Conservation (phyloP, 1,140 invertebrate genomes). For the Nasonia giraulti region DNA sequence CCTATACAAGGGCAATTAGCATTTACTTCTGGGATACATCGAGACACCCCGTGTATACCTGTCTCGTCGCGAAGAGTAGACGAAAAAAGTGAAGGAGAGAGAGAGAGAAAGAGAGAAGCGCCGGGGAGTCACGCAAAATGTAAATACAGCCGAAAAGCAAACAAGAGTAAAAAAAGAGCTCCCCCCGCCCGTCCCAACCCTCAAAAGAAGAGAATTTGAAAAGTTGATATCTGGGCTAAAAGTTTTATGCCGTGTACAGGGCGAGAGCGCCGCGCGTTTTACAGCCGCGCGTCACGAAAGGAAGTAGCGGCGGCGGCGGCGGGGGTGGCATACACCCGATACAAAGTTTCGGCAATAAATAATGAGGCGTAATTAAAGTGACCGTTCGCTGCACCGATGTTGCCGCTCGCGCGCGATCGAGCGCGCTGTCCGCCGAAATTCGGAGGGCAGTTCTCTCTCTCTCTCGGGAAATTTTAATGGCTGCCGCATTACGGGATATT, state of each 20-base stretch:
- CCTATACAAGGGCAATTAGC: not conserved
- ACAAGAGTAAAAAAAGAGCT: not conserved
- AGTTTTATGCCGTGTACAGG: constrained; percentile 47
- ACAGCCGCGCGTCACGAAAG: constrained; percentile 59
- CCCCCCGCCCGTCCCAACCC: too few species aligned
- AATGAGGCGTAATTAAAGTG: constrained; percentile 60
- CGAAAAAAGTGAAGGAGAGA: not conserved
- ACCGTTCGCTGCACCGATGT: not conserved
- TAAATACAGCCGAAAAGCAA: not conserved
- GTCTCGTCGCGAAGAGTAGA: not conserved
- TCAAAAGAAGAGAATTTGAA: constrained; percentile 28
- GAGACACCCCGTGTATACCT: not conserved
- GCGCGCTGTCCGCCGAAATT: not conserved
- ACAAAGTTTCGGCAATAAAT: constrained; percentile 62
- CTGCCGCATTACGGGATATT: not conserved
- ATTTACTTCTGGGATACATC: not conserved
- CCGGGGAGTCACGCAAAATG: constrained; percentile 15
- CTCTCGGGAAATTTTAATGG: not conserved
- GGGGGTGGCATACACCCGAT: constrained; percentile 50
- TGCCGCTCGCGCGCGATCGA: not conserved
- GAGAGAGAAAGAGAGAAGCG: not conserved
- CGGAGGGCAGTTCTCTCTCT: too few species aligned
- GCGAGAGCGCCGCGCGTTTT: constrained; percentile 52
- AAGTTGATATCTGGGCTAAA: constrained; percentile 51
- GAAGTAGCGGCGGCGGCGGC: constrained; percentile 24